A percentile compares a stretch with the other conserved stretches of the same genome.
Conservation (phyloP, 2,113 vertebrate species). For the Ictidomys tridecemlineatus region DNA sequence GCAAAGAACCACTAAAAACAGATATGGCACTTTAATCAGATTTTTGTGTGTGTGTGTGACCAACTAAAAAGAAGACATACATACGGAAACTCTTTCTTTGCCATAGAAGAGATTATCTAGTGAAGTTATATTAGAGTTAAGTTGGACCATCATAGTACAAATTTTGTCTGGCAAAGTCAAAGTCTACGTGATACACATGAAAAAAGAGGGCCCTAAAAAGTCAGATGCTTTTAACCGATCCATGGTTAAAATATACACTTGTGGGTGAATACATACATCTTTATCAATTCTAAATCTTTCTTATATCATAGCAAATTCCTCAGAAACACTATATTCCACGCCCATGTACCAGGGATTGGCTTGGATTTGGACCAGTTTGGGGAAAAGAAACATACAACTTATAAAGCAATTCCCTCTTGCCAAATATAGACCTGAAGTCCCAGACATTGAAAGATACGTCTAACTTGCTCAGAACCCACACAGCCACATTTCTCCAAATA, state of each 20-base stretch:
- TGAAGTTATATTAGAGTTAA: neutral
- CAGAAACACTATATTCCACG: neutral
- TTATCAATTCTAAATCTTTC: slow-evolving; percentile 13
- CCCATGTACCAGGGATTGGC: neutral
- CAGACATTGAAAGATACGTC: neutral
- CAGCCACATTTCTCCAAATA: slow-evolving; percentile 42
- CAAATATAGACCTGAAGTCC: slow-evolving; percentile 4
- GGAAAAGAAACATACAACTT: neutral
- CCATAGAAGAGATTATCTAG: neutral
- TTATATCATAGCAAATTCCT: neutral
- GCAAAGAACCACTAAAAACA: neutral
- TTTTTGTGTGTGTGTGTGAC: neutral
- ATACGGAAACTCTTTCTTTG: neutral
- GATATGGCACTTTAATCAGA: neutral
- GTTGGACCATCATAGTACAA: neutral
- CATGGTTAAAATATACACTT: neutral
- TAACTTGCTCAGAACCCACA: neutral
- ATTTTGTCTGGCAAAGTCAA: neutral
- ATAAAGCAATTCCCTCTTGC: neutral
- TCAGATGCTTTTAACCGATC: neutral
- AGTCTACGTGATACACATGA: slow-evolving; percentile 4
- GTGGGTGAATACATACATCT: neutral
- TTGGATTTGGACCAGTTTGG: neutral
- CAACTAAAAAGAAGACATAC: neutral
- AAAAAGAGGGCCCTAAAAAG: slow-evolving; percentile 23